phyloP scores from a whole-genome alignment of 2,113 vertebrate species.

The Oreotrochilus melanogaster region DNA sequence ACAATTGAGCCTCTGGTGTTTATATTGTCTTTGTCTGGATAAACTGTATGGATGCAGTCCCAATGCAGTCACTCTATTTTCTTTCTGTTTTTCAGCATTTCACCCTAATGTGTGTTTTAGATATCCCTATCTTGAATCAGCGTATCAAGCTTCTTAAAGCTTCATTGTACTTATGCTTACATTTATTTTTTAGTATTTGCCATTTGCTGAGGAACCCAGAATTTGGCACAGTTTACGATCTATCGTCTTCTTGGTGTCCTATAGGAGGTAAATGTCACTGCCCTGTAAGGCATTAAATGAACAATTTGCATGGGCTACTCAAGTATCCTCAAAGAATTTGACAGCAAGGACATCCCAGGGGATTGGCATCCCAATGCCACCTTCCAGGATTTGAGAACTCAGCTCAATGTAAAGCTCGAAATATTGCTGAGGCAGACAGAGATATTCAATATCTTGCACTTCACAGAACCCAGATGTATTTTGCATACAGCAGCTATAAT shows the following conservation, averaged over 20 bases:
- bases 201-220: background rate
- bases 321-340: background rate
- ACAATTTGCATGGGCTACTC: background rate
- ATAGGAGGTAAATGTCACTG: background rate
- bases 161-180: accelerated
- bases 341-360: background rate
- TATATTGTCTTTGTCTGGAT: conserved; percentile 67
- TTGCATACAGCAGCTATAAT: background rate
- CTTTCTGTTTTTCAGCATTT: conserved; percentile 25
- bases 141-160: background rate
- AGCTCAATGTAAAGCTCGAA: background rate
- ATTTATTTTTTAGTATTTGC: background rate
- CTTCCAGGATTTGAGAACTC: background rate
- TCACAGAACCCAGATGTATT: background rate
- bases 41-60: conserved; percentile 29
- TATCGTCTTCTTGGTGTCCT: background rate
- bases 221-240: background rate
- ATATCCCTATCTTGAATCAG: background rate
- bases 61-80: conserved; percentile 14
- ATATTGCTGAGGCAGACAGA: background rate
- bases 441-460: background rate
- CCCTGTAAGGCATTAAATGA: background rate
- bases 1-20: conserved; percentile 68
- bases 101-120: background rate
- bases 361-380: background rate